Conservation (phyloP, 2,113 vertebrate genomes). For the Limnothrissa miodon region DNA sequence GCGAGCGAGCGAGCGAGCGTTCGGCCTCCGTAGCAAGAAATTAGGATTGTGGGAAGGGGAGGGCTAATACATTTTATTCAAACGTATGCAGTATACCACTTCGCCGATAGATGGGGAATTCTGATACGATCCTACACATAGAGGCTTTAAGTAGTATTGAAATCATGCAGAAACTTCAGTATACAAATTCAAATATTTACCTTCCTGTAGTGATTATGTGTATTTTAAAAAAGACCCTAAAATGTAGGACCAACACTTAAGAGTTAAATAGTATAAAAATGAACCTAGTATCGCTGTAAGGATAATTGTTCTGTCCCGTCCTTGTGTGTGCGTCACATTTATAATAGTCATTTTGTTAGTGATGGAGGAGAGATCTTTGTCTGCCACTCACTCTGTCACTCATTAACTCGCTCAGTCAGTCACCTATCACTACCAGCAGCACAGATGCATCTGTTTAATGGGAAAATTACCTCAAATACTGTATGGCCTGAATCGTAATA, state of each 20-base stretch:
- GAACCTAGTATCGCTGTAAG: not conserved
- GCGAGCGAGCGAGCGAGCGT: too few relatives aligned
- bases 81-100: too few relatives aligned
- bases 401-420: constrained; percentile 39
- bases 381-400: constrained; percentile 3
- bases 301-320: too few relatives aligned
- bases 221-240: not conserved
- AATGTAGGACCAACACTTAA: not conserved
- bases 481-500: too few relatives aligned
- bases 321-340: not conserved
- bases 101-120: too few relatives aligned
- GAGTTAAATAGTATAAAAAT: not conserved
- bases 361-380: not conserved
- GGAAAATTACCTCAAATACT: not conserved
- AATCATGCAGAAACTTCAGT: not conserved
- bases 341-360: not conserved
- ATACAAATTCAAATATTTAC: not conserved
- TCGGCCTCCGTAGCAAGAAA: too few relatives aligned
- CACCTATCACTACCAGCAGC: not conserved
- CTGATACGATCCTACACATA: too few relatives aligned
- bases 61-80: too few relatives aligned
- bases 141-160: too few relatives aligned
- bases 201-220: not conserved
- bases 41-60: too few relatives aligned
- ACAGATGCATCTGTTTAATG: not conserved